Evolutionary conservation across 2,113 vertebrate species (phyloP).

Genomic region (Cygnus atratus): DNA sequence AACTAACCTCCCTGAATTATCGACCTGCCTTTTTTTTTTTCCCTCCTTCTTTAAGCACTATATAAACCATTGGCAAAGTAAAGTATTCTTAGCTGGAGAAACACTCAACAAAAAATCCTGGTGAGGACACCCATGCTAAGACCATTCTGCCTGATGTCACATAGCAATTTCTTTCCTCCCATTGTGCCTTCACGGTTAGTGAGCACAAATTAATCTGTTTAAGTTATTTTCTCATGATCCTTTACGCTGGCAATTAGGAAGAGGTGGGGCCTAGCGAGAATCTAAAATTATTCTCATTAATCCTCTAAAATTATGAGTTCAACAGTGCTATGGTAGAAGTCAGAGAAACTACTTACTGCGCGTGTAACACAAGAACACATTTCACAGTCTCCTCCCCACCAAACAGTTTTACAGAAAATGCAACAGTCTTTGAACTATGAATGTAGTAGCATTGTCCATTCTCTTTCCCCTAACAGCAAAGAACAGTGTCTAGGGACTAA

Average conservation of each 20-base stretch:
- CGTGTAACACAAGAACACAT: background rate
- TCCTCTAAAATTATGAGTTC: background rate
- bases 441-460: fast-evolving
- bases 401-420: background rate
- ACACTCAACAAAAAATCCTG: background rate
- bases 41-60: background rate
- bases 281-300: background rate
- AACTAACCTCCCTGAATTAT: background rate
- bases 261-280: background rate
- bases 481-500: background rate
- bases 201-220: background rate
- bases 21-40: background rate
- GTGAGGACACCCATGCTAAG: background rate
- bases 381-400: background rate
- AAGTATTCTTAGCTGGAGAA: background rate
- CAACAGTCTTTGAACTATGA: background rate
- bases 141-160: background rate
- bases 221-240: background rate
- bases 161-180: background rate
- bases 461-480: background rate
- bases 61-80: background rate
- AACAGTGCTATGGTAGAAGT: background rate
- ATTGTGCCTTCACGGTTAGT: background rate
- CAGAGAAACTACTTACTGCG: background rate
- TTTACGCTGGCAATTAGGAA: background rate